Base-by-base conservation (phyloP, 2,888 invertebrate species). In the Parelbella ahira region DNA sequence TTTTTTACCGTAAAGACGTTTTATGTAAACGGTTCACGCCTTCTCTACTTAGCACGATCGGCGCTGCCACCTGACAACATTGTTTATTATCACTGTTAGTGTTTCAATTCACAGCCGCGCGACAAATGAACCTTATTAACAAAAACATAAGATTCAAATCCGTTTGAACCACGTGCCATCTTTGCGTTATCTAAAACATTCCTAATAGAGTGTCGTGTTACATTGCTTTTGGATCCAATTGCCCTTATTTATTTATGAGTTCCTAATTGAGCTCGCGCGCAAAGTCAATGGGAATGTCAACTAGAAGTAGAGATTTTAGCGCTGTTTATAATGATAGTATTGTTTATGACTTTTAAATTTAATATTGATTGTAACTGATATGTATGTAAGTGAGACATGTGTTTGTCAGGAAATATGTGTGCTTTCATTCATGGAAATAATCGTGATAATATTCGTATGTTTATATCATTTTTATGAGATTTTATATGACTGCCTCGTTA, bases 221-320 rank as follows among this genome's bases (percentile, higher is more conserved):
- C 34, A 36, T 11, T 21, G 21, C 33, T 42, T 42, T 34, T 42
- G 34, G 13, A 42, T 42, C 20, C 41, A 42, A 42, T 42, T 42
- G 34, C 21, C 41, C 41, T 23, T 34, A 42, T 42, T 39, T 39
- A 25, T 39, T 33, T 27, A 33, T 25, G 41, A 34, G 41, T 28
- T 42, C 41, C 34, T 34, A 42, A 42, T 42, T 42, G 27, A 28
- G 28, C 21, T 18, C 34, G 28, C 20, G 41, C 13, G 10, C 20
- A 20, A 39, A 41, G 13, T 21, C 25, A 39, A 39, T 39, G 32
- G 11, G 2, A 19, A 25, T 20, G 32, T 23, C 29, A 30, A 27
- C 12, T 20, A 20, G 15, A 3, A 4, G 28, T 27, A 20, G 18
- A 37, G 19, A 28, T 37, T 25, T 11, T 4, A 19, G n/a, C n/a